Evolutionary conservation across 2,797 vertebrate species (phyloP).

Genomic region (Poeciliopsis presidionis): DNA sequence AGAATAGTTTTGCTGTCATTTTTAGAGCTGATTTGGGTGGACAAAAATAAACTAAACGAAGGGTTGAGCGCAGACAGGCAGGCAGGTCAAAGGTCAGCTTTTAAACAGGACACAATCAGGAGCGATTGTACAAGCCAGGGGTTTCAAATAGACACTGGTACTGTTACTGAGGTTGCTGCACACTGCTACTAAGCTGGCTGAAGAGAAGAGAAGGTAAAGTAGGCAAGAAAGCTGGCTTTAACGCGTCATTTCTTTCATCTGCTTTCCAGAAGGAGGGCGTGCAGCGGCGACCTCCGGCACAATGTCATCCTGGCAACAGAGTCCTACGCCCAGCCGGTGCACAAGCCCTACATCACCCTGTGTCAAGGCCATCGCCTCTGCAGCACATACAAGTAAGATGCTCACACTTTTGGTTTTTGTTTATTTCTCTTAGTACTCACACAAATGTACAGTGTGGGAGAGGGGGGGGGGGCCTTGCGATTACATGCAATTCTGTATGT

Average conservation of each 20-base stretch:
- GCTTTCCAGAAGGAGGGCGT: constrained; percentile 85
- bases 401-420: neutral
- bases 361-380: constrained; percentile 89
- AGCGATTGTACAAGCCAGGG: constrained; percentile 34
- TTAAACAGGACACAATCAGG: constrained; percentile 38
- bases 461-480: too few relatives aligned
- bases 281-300: constrained; percentile 54
- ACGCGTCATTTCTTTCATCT: neutral
- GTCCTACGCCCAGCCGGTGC: constrained; percentile 86
- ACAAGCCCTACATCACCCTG: constrained; percentile 92
- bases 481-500: too few relatives aligned
- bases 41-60: constrained; percentile 48
- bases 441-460: too few relatives aligned
- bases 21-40: constrained; percentile 30
- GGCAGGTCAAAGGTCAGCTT: constrained; percentile 54
- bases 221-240: neutral
- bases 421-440: neutral
- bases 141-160: neutral
- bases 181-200: neutral
- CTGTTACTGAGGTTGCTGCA: neutral
- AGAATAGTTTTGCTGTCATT: constrained; percentile 20
- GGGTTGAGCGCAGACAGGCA: constrained; percentile 45
- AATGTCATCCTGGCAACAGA: constrained; percentile 68
- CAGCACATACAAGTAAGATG: constrained; percentile 93
- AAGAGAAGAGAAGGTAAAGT: neutral